Conservation (phyloP, 2,113 vertebrate genomes). For the Turnix velox region DNA sequence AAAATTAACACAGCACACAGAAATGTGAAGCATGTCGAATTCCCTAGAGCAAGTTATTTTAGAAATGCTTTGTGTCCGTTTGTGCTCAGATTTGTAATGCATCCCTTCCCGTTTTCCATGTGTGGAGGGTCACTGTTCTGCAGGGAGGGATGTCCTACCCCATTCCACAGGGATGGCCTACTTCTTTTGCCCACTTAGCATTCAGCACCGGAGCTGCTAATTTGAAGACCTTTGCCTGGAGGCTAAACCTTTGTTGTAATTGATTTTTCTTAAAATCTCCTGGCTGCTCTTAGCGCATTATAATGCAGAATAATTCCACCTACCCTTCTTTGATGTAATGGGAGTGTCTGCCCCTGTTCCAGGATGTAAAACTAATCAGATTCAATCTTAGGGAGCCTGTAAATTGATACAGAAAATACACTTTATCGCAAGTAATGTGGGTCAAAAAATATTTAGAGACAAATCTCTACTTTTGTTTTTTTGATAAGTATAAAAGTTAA, state of each 20-base stretch:
- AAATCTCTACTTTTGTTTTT: background rate
- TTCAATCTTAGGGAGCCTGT: background rate
- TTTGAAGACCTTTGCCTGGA: constrained; percentile 3
- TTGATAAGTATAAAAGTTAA: background rate
- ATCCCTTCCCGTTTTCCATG: background rate
- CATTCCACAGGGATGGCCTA: background rate
- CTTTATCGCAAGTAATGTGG: background rate
- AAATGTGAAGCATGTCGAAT: background rate
- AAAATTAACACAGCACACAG: background rate
- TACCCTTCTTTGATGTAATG: background rate
- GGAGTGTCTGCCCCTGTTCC: background rate
- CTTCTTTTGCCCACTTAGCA: background rate
- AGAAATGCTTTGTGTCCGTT: background rate
- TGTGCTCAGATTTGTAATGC: background rate
- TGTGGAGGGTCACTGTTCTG: too few species aligned
- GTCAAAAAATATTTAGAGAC: background rate
- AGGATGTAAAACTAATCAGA: background rate
- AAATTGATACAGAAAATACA: background rate
- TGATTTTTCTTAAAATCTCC: background rate
- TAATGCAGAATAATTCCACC: background rate
- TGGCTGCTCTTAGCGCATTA: background rate
- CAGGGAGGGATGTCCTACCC: too few species aligned
- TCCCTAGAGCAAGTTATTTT: background rate
- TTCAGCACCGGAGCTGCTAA: background rate
- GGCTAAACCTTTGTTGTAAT: background rate